These are phyloP conservation scores for Cephalopholis sonnerati DNA, from an alignment of 2,113 vertebrate species.

Conservation along the genomic window DNA sequence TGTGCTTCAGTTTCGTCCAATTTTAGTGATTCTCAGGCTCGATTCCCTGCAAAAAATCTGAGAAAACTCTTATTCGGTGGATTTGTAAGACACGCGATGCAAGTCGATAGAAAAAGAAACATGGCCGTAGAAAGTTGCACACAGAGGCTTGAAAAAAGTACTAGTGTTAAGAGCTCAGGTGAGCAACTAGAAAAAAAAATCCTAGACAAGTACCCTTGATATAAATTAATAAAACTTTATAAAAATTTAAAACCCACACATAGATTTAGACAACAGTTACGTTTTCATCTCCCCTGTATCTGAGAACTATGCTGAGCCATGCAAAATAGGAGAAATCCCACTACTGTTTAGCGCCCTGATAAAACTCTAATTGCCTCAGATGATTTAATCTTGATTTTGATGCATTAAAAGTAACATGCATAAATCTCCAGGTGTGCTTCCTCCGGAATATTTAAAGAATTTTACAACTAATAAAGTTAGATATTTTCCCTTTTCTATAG, in stretches of 20 bases:
- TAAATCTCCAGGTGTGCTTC: slow-evolving; percentile 58
- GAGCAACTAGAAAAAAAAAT: slow-evolving; percentile 56
- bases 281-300: slow-evolving; percentile 44
- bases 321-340: slow-evolving; percentile 70
- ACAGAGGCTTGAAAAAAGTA: slow-evolving; percentile 59
- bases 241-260: slow-evolving; percentile 71
- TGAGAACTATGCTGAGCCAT: slow-evolving; percentile 70
- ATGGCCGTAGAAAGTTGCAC: slow-evolving; percentile 54
- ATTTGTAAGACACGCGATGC: slow-evolving; percentile 35
- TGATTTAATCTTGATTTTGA: slow-evolving; percentile 44
- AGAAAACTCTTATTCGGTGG: slow-evolving; percentile 41
- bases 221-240: slow-evolving; percentile 75
- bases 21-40: slow-evolving; percentile 53
- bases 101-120: slow-evolving; percentile 42
- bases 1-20: slow-evolving; percentile 73
- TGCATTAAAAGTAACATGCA: slow-evolving; percentile 65
- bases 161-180: slow-evolving; percentile 46
- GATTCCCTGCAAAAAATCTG: slow-evolving; percentile 66
- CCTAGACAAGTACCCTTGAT: slow-evolving; percentile 61
- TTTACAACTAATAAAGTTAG: slow-evolving; percentile 44
- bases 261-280: slow-evolving; percentile 57
- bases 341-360: slow-evolving; percentile 46
- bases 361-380: slow-evolving; percentile 35
- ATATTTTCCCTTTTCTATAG: slow-evolving; percentile 34
- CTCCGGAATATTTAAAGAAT: slow-evolving; percentile 37